phyloP scores from a whole-genome alignment of 2,888 invertebrate genomes.

The Tetragonula carbonaria region DNA sequence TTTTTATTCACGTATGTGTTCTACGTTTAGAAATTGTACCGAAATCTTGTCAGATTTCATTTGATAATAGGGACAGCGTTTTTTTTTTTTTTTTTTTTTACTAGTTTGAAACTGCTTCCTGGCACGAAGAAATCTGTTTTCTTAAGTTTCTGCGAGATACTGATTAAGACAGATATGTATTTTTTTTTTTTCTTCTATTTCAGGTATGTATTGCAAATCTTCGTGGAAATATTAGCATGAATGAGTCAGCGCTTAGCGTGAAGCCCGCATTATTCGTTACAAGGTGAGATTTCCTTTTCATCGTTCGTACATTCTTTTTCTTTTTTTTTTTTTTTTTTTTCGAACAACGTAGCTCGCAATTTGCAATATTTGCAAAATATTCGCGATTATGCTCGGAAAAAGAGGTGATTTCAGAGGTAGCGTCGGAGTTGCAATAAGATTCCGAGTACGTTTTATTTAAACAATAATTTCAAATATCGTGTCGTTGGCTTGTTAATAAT shows the following conservation, averaged over 20 bases:
- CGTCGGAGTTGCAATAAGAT: neutral
- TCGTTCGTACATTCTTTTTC: neutral
- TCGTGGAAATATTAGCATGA: slow-evolving; percentile 15
- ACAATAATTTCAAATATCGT: too few relatives aligned
- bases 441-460: neutral
- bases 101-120: neutral
- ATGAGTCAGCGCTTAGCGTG: slow-evolving; percentile 7
- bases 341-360: slow-evolving; percentile 3
- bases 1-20: too few relatives aligned
- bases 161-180: slow-evolving; percentile 1
- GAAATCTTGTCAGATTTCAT: too few relatives aligned
- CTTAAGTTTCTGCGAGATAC: neutral
- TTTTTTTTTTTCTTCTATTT: slow-evolving; percentile 14
- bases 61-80: too few relatives aligned
- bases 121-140: neutral
- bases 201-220: slow-evolving; percentile 27
- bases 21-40: too few relatives aligned
- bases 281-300: slow-evolving; percentile 23
- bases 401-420: neutral
- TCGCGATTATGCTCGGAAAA: neutral
- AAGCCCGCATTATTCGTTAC: slow-evolving; percentile 14
- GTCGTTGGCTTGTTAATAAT: too few relatives aligned
- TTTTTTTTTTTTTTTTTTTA: neutral
- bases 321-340: neutral
- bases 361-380: neutral